Percentiles rank a stretch among this genome's conserved stretches.
phyloP scores from a whole-genome alignment of 2,113 vertebrate genomes.

The Pollachius pollachius region DNA sequence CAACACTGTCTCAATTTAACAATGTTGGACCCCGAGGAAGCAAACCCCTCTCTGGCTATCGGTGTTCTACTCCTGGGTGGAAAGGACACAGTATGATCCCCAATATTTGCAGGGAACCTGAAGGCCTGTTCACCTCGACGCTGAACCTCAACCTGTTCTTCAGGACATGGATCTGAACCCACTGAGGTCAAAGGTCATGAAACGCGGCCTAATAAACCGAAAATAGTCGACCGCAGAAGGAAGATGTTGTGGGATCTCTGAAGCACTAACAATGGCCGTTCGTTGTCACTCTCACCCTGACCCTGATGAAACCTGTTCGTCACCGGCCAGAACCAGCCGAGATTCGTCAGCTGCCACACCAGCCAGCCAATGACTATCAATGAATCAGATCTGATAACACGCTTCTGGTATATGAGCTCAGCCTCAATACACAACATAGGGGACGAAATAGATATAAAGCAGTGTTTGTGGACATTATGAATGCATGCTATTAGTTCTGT shows the following conservation, averaged over 20 bases:
- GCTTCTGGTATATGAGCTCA: conserved; percentile 28
- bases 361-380: conserved; percentile 4
- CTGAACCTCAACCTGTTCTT: not conserved
- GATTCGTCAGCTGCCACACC: conserved; percentile 20
- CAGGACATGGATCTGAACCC: not conserved
- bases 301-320: conserved; percentile 23
- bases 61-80: too few relatives aligned
- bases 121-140: not conserved
- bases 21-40: too few relatives aligned
- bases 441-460: too few relatives aligned
- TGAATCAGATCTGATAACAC: conserved; percentile 25
- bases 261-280: not conserved
- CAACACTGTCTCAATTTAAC: too few relatives aligned
- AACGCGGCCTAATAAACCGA: not conserved
- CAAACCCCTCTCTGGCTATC: too few relatives aligned
- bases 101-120: too few relatives aligned
- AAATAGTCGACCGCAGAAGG: not conserved
- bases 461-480: too few relatives aligned
- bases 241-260: not conserved
- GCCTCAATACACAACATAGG: conserved; percentile 6
- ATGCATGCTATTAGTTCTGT: too few relatives aligned
- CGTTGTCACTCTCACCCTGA: conserved; percentile 25
- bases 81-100: too few relatives aligned
- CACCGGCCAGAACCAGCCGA: not conserved
- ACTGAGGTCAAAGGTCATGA: not conserved